Percentiles rank a stretch among this genome's conserved stretches.
Evolutionary conservation across 1,140 invertebrate species (phyloP).

Genomic region (Phenacoccus solenopsis): DNA sequence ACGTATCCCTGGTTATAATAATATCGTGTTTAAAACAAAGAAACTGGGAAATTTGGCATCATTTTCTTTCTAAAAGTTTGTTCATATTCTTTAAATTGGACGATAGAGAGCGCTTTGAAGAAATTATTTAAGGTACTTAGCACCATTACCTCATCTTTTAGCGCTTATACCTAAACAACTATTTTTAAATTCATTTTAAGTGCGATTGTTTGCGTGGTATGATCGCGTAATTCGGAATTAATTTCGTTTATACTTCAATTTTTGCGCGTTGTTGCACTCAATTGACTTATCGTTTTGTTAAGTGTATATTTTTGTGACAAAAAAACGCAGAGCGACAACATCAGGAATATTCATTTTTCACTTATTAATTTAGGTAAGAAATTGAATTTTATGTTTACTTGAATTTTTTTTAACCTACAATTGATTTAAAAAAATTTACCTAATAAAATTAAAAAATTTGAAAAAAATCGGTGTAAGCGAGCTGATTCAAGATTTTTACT

Average conservation of each 20-base stretch:
- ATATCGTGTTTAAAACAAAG: conserved; percentile 11
- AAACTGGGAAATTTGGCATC: conserved; percentile 13
- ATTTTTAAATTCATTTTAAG: conserved; percentile 14
- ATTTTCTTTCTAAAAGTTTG: conserved; percentile 9
- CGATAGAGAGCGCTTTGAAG: conserved; percentile 11
- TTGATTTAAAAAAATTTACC: too few relatives aligned
- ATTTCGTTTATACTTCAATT: background rate
- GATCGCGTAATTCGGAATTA: conserved; percentile 11
- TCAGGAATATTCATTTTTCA: background rate
- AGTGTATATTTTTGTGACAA: background rate
- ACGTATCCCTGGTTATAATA: background rate
- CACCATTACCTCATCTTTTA: conserved; percentile 15
- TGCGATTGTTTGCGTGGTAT: conserved; percentile 9
- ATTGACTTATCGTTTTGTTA: background rate
- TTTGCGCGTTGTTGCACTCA: background rate
- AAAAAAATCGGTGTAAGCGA: too few relatives aligned
- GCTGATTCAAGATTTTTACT: too few relatives aligned
- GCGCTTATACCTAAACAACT: conserved; percentile 13
- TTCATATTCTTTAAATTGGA: background rate
- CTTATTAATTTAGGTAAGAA: too few relatives aligned
- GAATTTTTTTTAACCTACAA: too few relatives aligned
- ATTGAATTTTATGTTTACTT: too few relatives aligned
- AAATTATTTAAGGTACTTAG: conserved; percentile 17
- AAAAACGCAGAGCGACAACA: background rate
- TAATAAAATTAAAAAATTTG: too few relatives aligned